Conservation (phyloP, 2,888 invertebrate species). For the Chymomyza amoena region DNA sequence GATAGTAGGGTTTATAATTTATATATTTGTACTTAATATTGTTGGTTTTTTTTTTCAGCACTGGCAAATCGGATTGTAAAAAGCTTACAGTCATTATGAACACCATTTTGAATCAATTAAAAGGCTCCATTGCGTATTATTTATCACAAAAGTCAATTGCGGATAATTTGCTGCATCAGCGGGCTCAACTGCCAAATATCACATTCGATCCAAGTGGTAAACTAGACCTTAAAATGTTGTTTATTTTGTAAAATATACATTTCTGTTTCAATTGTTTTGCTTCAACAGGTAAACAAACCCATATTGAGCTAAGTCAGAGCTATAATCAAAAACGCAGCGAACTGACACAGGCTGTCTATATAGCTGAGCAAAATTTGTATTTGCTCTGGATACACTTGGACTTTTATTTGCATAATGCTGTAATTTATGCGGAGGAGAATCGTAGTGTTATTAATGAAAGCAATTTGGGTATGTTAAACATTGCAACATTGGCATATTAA, state of each 20-base stretch:
- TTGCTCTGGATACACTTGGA: constrained; percentile 89
- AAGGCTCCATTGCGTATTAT: constrained; percentile 81
- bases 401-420: constrained; percentile 84
- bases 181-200: constrained; percentile 46
- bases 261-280: neutral
- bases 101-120: constrained; percentile 81
- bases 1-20: neutral
- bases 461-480: constrained; percentile 38
- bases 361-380: constrained; percentile 86
- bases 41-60: constrained; percentile 22
- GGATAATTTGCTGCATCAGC: constrained; percentile 77
- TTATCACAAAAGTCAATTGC: constrained; percentile 80
- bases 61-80: constrained; percentile 58
- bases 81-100: constrained; percentile 80
- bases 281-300: constrained; percentile 73
- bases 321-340: constrained; percentile 82
- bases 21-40: neutral
- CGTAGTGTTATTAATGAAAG: constrained; percentile 50
- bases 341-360: constrained; percentile 83
- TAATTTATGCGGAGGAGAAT: constrained; percentile 78
- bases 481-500: too few relatives aligned
- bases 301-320: constrained; percentile 79
- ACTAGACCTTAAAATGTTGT: neutral
- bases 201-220: constrained; percentile 49
- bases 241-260: constrained; percentile 41